Percentiles rank a stretch among this genome's conserved stretches.
Evolutionary conservation across 1,140 invertebrate genomes (phyloP).

Genomic region (Telenomus remus): DNA sequence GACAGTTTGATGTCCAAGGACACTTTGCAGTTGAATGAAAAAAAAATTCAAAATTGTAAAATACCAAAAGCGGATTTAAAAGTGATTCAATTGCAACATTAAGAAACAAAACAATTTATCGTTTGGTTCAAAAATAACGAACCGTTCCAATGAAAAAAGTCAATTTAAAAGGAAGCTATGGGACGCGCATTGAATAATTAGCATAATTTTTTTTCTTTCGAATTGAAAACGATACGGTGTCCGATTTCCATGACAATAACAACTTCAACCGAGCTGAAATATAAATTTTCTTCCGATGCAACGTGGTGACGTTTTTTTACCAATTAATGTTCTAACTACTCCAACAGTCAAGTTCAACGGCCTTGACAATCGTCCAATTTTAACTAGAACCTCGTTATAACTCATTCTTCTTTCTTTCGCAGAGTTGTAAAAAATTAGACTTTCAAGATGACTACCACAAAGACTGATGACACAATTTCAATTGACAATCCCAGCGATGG

Average conservation of each 20-base stretch:
- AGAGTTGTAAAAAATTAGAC: conserved; percentile 54
- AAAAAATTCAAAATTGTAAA: too few species aligned
- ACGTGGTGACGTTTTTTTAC: conserved; percentile 4
- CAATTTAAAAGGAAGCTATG: conserved; percentile 7
- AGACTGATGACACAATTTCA: conserved; percentile 67
- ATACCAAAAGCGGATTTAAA: too few species aligned
- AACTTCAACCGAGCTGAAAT: conserved; percentile 13
- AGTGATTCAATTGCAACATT: too few species aligned
- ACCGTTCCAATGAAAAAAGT: conserved; percentile 4
- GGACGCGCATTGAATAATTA: conserved; percentile 24
- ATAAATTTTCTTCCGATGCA: conserved; percentile 32
- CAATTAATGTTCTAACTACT: conserved; percentile 8
- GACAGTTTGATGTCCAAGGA: background rate
- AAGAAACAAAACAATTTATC: too few species aligned
- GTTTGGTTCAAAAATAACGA: too few species aligned
- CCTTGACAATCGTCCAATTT: background rate
- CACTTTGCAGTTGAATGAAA: too few species aligned
- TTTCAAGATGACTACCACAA: conserved; percentile 66
- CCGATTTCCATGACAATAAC: conserved; percentile 45
- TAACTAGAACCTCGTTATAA: background rate
- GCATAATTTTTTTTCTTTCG: conserved; percentile 30
- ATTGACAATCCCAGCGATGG: conserved; percentile 71
- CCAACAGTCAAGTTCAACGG: conserved; percentile 4
- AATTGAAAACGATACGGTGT: conserved; percentile 33
- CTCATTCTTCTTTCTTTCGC: background rate